These are phyloP conservation scores for Podarcis siculus DNA, from an alignment of 2,797 vertebrate genomes.

Conservation along the genomic window DNA sequence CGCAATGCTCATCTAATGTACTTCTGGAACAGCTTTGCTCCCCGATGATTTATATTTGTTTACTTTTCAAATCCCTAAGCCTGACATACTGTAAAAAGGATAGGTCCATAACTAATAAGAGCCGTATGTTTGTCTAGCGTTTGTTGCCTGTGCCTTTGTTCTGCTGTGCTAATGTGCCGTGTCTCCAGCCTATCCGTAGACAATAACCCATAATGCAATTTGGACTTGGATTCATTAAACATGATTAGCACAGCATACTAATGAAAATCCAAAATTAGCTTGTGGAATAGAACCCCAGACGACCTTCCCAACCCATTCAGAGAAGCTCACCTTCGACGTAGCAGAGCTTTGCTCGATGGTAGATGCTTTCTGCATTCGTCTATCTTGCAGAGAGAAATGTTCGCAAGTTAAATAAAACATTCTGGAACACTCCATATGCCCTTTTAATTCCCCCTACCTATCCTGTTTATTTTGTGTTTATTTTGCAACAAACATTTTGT, in stretches of 20 bases:
- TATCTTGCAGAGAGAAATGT: slow-evolving; percentile 2
- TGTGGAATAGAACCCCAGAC: slow-evolving; percentile 53
- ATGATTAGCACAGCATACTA: slow-evolving; percentile 67
- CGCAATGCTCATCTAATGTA: not conserved
- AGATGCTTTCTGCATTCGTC: slow-evolving; percentile 1
- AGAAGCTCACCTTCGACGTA: not conserved
- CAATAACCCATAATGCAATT: slow-evolving; percentile 72
- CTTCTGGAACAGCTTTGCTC: not conserved
- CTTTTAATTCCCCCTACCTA: too few relatives aligned
- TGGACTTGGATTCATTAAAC: slow-evolving; percentile 71
- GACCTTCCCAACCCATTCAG: slow-evolving; percentile 18
- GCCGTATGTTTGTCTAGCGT: not conserved
- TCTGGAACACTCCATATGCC: slow-evolving; percentile 15
- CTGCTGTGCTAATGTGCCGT: slow-evolving; percentile 55
- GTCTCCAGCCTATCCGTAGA: slow-evolving; percentile 56
- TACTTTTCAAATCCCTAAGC: slow-evolving; percentile 41
- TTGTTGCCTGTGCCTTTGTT: slow-evolving; percentile 40
- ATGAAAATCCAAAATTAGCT: slow-evolving; percentile 73
- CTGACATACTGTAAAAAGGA: slow-evolving; percentile 24
- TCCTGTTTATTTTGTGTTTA: not conserved
- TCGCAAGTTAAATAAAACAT: slow-evolving; percentile 25
- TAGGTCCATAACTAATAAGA: slow-evolving; percentile 43
- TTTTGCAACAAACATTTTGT: not conserved
- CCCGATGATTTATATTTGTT: slow-evolving; percentile 38
- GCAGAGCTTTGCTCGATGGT: not conserved